phyloP scores from a whole-genome alignment of 2,113 vertebrate species.

The crab-eating macaque (Macaca fascicularis) region T2T-MFA8v1.1 NC_088380.1:31227501-31228000 shows the following conservation, averaged over 20 bases:
- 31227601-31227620: not conserved
- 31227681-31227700: not conserved
- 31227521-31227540: not conserved
- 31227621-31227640: not conserved
- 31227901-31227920: slow-evolving; percentile 7
- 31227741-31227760: not conserved
- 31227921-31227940: slow-evolving; percentile 35
- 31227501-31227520: not conserved
- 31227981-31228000: slow-evolving; percentile 2
- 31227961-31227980: not conserved
- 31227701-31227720: not conserved
- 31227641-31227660: not conserved
- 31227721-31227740: not conserved
- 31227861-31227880: slow-evolving; percentile 64
- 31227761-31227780: not conserved
- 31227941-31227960: slow-evolving; percentile 42
- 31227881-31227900: slow-evolving; percentile 43
- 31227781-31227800: not conserved
- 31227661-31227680: not conserved
- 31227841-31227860: slow-evolving; percentile 67
- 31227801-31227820: slow-evolving; percentile 52
- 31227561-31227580: not conserved
- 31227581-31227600: not conserved
- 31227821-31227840: slow-evolving; percentile 61
- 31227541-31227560: not conserved